These are phyloP conservation scores for Merluccius polli DNA, from an alignment of 2,797 vertebrate genomes.

Conservation along the genomic window DNA sequence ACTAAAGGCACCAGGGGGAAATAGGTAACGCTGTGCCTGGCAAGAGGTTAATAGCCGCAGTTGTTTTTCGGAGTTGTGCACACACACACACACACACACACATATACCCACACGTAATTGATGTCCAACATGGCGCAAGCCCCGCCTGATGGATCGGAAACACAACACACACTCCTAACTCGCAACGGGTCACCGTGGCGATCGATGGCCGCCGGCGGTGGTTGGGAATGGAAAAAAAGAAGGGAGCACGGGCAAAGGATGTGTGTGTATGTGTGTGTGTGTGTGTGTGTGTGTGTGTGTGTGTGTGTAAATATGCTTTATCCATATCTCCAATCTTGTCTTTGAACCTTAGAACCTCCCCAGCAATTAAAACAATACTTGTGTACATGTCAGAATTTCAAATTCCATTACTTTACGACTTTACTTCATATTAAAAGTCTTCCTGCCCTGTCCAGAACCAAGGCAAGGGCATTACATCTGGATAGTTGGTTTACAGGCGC, in stretches of 20 bases:
- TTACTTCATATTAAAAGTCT: no score
- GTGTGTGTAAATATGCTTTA: background rate
- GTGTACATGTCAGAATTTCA: background rate
- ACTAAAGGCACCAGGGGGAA: slow-evolving; percentile 26
- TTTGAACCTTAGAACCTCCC: background rate
- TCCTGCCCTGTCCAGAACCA: no score
- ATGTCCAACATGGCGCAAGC: background rate
- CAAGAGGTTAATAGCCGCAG: slow-evolving; percentile 23
- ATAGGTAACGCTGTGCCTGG: slow-evolving; percentile 18
- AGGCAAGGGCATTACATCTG: no score
- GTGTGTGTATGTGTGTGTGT: background rate
- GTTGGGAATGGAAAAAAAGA: background rate
- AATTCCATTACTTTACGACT: background rate
- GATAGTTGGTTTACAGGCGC: no score
- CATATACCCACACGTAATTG: background rate
- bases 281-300: background rate
- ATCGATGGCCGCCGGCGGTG: background rate
- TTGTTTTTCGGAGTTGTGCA: slow-evolving; percentile 48
- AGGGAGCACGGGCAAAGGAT: background rate
- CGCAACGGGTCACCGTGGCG: background rate
- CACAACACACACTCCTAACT: background rate
- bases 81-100: background rate
- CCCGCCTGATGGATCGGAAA: background rate
- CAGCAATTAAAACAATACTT: background rate
- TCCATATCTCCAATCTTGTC: background rate